These are phyloP conservation scores for Agelas oroides DNA, from an alignment of 37 sponge, comb jelly and placozoan species.

Conservation along the genomic window DNA sequence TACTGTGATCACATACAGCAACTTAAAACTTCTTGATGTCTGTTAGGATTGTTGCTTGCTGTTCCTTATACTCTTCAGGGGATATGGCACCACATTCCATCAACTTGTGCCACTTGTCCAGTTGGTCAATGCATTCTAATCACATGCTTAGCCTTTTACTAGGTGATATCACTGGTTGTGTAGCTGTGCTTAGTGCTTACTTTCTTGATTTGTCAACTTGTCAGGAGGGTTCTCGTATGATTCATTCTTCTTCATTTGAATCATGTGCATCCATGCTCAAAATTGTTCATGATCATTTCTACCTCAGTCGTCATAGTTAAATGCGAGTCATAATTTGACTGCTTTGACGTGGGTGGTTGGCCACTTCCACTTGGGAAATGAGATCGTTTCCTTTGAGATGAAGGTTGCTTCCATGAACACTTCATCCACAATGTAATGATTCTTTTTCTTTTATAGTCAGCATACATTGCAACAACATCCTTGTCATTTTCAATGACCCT, in stretches of 20 bases:
- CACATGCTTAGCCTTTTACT: constrained; percentile 18
- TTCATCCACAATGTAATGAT: constrained; percentile 13
- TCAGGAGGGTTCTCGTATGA: constrained; percentile 56
- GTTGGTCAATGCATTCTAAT: constrained; percentile 45
- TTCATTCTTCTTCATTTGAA: constrained; percentile 43
- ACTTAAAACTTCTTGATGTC: constrained; percentile 45
- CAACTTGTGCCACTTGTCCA: constrained; percentile 52
- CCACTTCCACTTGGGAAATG: not conserved
- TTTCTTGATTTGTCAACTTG: constrained; percentile 18
- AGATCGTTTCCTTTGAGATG: not conserved
- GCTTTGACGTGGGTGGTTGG: not conserved
- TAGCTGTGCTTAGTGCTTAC: not conserved
- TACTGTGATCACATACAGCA: not conserved
- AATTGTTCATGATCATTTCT: constrained; percentile 38
- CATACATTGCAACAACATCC: constrained; percentile 23
- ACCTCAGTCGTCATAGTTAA: constrained; percentile 39
- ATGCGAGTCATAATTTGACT: constrained; percentile 27
- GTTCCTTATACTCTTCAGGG: constrained; percentile 19
- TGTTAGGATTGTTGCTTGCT: constrained; percentile 34
- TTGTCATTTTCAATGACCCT: not conserved
- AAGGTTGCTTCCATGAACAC: not conserved
- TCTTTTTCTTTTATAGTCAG: not conserved
- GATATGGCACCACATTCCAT: constrained; percentile 46
- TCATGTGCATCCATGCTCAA: constrained; percentile 59
- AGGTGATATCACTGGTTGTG: constrained; percentile 17